Evolutionary conservation across 2,113 vertebrate genomes (phyloP).

Genomic region (Gobius niger): DNA sequence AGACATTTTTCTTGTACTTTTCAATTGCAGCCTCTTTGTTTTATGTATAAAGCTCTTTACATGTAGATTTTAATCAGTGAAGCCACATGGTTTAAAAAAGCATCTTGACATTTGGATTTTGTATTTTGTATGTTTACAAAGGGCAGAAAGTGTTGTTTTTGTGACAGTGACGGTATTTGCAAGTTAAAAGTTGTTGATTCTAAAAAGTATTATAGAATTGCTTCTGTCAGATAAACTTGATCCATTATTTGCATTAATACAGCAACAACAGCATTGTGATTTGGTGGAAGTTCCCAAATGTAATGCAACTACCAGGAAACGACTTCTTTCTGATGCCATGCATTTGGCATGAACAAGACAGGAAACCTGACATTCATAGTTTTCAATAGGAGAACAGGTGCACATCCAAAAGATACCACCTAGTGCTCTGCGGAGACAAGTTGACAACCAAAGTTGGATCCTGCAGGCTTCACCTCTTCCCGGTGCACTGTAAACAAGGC

Average conservation of each 20-base stretch:
- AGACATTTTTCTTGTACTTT: conserved; percentile 36
- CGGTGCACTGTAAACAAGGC: conserved; percentile 37
- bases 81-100: background rate
- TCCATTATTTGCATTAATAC: no score
- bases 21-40: conserved; percentile 21
- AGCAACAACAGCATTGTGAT: no score
- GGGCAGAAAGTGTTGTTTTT: background rate
- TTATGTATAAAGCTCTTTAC: background rate
- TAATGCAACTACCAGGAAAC: background rate
- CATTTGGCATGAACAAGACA: conserved; percentile 24
- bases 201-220: no score
- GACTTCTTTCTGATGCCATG: background rate
- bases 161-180: no score
- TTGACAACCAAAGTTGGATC: conserved; percentile 47
- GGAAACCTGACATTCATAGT: conserved; percentile 43
- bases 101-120: background rate
- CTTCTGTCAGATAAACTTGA: no score
- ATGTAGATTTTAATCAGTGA: background rate
- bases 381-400: conserved; percentile 37
- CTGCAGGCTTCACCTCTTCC: conserved; percentile 27
- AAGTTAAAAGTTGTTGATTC: no score
- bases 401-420: conserved; percentile 52
- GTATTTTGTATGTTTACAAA: background rate
- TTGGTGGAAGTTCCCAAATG: no score
- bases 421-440: conserved; percentile 42